Conservation (phyloP, 2,797 vertebrate genomes). For the Falco naumanni region DNA sequence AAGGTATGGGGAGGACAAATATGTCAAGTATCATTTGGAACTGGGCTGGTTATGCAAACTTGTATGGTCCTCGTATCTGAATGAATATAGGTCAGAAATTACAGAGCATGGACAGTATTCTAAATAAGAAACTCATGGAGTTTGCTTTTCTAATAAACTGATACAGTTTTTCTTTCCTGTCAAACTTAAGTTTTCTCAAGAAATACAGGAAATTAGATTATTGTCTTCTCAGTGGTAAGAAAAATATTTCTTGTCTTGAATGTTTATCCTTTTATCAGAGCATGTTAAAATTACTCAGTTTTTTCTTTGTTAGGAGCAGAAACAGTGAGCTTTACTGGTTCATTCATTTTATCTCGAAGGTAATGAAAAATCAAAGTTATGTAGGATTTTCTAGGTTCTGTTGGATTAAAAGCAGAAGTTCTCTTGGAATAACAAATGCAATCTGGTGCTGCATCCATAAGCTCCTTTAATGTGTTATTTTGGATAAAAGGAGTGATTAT, state of each 20-base stretch:
- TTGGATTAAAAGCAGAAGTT: not conserved
- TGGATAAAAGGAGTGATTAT: not conserved
- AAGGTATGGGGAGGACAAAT: not conserved
- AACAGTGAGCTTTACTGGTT: not conserved
- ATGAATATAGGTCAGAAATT: not conserved
- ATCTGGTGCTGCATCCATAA: not conserved
- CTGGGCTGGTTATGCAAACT: not conserved
- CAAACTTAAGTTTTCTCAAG: not conserved
- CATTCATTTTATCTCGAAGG: not conserved
- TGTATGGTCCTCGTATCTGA: not conserved
- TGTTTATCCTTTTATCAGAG: not conserved
- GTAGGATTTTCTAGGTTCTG: not conserved
- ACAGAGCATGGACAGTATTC: not conserved
- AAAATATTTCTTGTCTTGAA: not conserved
- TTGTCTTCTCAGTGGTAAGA: not conserved
- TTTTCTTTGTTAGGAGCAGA: not conserved
- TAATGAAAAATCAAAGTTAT: not conserved
- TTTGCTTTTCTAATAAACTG: not conserved
- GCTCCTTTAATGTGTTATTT: not conserved
- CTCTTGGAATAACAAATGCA: not conserved
- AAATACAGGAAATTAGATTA: not conserved
- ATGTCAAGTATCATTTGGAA: not conserved
- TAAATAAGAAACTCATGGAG: not conserved
- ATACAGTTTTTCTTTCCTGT: not conserved
- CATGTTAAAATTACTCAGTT: not conserved